Evolutionary conservation across 2,888 invertebrate genomes (phyloP).

Genomic region (Coronaproctus castanopsis): DNA sequence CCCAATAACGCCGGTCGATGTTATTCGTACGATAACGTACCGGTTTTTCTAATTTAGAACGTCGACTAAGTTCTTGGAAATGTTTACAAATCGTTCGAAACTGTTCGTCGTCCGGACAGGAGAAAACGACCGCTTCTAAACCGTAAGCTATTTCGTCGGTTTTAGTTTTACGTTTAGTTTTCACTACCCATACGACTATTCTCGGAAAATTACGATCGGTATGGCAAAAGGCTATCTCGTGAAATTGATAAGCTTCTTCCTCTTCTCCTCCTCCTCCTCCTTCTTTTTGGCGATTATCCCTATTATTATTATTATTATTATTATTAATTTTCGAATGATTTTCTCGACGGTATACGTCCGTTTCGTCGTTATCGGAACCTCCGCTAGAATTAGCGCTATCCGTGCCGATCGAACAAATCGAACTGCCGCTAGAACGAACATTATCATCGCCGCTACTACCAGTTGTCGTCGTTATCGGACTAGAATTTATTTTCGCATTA

Average conservation of each 20-base stretch:
- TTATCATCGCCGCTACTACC: background rate
- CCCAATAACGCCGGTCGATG: too few relatives aligned
- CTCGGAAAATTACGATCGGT: slow-evolving; percentile 22
- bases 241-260: slow-evolving; percentile 18
- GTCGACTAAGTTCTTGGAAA: slow-evolving; percentile 22
- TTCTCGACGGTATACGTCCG: slow-evolving; percentile 9
- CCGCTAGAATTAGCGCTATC: slow-evolving; percentile 23
- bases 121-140: slow-evolving; percentile 23
- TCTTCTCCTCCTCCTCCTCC: background rate
- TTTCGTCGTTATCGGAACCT: slow-evolving; percentile 21
- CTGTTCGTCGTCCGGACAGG: slow-evolving; percentile 21
- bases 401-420: slow-evolving; percentile 14
- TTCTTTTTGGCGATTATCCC: background rate
- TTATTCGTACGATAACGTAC: slow-evolving; percentile 17
- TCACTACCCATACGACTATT: slow-evolving; percentile 24
- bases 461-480: slow-evolving; percentile 15
- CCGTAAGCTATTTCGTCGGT: slow-evolving; percentile 11
- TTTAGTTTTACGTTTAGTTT: slow-evolving; percentile 14
- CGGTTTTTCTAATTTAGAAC: slow-evolving; percentile 19
- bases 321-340: slow-evolving; percentile 1
- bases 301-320: background rate
- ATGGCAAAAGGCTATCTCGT: slow-evolving; percentile 25
- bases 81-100: slow-evolving; percentile 21
- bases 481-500: slow-evolving; percentile 5
- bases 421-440: slow-evolving; percentile 5